Conservation (phyloP, 2,888 invertebrate species). For the Lacanobia oleracea region DNA sequence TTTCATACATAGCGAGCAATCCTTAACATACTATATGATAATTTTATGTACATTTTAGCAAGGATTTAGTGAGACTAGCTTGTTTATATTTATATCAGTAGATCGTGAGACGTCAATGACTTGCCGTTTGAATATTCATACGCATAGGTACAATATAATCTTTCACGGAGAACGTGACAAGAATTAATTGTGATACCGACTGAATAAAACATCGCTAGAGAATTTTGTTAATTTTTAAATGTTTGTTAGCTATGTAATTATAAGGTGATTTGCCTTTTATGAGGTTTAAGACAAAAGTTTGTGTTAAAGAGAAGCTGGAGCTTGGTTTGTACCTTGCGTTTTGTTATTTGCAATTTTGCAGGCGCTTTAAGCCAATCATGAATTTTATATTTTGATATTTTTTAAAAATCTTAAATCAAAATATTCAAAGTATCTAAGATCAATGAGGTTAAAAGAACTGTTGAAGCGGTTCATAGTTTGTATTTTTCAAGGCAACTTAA, state of each 20-base stretch:
- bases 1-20: slow-evolving; percentile 3
- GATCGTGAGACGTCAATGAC: slow-evolving; percentile 57
- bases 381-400: too few species aligned
- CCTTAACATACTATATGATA: slow-evolving; percentile 10
- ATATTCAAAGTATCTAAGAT: too few species aligned
- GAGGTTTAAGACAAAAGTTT: slow-evolving; percentile 31
- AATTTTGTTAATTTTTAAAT: slow-evolving; percentile 58
- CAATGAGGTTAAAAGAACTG: too few species aligned
- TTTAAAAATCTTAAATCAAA: too few species aligned
- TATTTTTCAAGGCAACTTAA: too few species aligned
- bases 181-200: slow-evolving; percentile 68
- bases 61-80: slow-evolving; percentile 48
- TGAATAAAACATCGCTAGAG: slow-evolving; percentile 66
- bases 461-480: too few species aligned
- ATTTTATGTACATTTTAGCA: slow-evolving; percentile 44
- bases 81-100: slow-evolving; percentile 58
- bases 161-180: slow-evolving; percentile 71
- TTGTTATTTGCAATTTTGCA: too few species aligned
- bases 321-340: too few species aligned
- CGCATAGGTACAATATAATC: slow-evolving; percentile 70
- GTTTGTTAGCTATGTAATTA: slow-evolving; percentile 56
- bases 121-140: slow-evolving; percentile 79
- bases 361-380: too few species aligned
- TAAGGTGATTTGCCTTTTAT: slow-evolving; percentile 47
- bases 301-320: background rate